Percentiles rank a stretch among this genome's conserved stretches.
These are phyloP conservation scores for Pyrocephalus nanus DNA, from an alignment of 2,797 vertebrate species.

Conservation along the genomic window DNA sequence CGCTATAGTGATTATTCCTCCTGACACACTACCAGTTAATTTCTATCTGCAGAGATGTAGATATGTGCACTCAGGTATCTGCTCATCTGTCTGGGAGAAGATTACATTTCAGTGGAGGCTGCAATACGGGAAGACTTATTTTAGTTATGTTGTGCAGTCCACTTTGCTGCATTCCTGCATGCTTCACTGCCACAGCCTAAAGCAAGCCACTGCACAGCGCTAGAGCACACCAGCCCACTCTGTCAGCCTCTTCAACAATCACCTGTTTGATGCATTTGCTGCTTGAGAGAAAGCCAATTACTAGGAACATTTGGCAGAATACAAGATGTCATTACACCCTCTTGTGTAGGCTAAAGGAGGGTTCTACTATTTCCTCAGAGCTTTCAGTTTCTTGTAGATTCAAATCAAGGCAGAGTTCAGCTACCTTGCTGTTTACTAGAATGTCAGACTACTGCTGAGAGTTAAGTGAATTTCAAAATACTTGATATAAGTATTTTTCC, in stretches of 20 bases:
- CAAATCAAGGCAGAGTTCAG: not conserved
- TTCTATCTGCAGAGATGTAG: accelerated
- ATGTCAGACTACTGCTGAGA: not conserved
- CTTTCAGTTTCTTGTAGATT: not conserved
- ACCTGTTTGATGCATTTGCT: not conserved
- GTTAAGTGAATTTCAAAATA: not conserved
- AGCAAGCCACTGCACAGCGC: not conserved
- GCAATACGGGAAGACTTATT: not conserved
- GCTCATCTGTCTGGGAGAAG: not conserved
- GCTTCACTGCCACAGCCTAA: not conserved
- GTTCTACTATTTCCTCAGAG: not conserved
- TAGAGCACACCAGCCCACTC: not conserved
- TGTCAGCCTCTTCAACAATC: not conserved
- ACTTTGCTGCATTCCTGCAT: not conserved
- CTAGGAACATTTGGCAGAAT: not conserved
- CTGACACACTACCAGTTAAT: not conserved
- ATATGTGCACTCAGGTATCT: accelerated
- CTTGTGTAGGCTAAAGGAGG: not conserved
- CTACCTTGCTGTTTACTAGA: not conserved
- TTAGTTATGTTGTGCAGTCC: not conserved
- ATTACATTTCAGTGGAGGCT: not conserved
- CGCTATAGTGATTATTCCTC: not conserved
- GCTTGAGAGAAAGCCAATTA: not conserved
- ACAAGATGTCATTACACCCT: not conserved
- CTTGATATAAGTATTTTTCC: not conserved